Base-by-base conservation (phyloP, 2,888 invertebrate species). In the Philaethria dido region DNA sequence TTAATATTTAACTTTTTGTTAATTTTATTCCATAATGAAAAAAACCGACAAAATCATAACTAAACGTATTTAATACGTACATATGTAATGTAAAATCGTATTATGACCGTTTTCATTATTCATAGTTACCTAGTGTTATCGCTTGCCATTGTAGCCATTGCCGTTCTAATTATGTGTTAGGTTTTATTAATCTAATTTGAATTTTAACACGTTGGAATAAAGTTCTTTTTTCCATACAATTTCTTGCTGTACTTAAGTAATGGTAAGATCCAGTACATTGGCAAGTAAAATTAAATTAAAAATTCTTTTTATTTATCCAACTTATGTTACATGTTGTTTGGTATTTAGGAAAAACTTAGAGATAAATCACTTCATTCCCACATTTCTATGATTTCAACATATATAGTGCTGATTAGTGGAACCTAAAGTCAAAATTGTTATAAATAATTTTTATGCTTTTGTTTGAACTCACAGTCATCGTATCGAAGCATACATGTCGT, bases 81-180 rank as follows among this genome's bases (percentile, higher is more conserved):
- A 52, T 52, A 52, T 45, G 25, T 45, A 14, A 45, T 22, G 16
- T 59, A 44, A 22, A 29, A 44, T 29, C 18, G 16, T 29, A 50
- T 18, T 59, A 67, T 36, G 59, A 67, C 9, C 57, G 63, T 67
- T 67, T 67, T 63, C 63, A 67, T 67, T 67, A 63, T 68, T 29
- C 63, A 39, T 39, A 42, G 55, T 33, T 62, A 48, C 62, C 42
- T 60, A 64, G 57, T 68, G 44, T 62, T 69, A 66, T 69, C 69
- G 69, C 66, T 42, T 45, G 63, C 69, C 59, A 69, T 66, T 66
- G 63, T 69, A 66, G 25, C 66, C 55, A 61, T 63, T 69, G 66
- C 62, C 57, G 63, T 66, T 66, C 52, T 60, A 66, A 63, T 63
- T 63, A 54, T 54, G 45, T 45, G 39, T n/a, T 8, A 33, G 25